Conservation (phyloP, 2,888 invertebrate species). For the Lasioglossum figueresi region DNA sequence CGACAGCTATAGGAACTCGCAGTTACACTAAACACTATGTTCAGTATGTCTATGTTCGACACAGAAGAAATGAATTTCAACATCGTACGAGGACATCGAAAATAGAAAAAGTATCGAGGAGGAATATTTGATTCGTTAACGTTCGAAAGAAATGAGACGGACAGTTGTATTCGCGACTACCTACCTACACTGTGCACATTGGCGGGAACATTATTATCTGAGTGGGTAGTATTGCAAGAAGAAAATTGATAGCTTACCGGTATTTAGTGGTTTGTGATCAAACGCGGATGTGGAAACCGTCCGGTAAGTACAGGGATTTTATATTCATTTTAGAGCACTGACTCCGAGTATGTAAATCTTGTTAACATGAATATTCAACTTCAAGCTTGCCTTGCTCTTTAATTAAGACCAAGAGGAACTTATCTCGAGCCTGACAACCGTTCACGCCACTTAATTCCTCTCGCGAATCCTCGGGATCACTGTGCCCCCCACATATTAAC, state of each 20-base stretch:
- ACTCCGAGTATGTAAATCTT: not conserved
- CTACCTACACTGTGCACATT: not conserved
- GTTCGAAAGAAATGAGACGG: too few species aligned
- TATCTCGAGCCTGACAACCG: conserved; percentile 9
- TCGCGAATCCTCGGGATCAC: not conserved
- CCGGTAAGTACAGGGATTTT: not conserved
- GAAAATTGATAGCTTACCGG: not conserved
- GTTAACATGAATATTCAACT: conserved; percentile 8
- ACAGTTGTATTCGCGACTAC: not conserved
- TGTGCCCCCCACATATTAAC: not conserved
- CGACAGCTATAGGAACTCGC: too few species aligned
- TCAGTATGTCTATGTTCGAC: too few species aligned
- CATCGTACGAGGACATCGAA: not conserved
- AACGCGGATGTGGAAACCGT: not conserved
- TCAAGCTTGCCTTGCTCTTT: conserved; percentile 4
- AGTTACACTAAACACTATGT: too few species aligned
- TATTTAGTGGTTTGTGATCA: not conserved
- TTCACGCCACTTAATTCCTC: conserved; percentile 15
- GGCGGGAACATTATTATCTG: not conserved
- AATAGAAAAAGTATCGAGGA: not conserved
- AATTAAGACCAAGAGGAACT: conserved; percentile 12
- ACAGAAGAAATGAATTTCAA: not conserved
- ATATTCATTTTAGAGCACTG: not conserved
- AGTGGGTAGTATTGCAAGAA: not conserved
- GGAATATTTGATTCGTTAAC: not conserved